Evolutionary conservation across 2,113 vertebrate species (phyloP).

Genomic region (Numida meleagris): DNA sequence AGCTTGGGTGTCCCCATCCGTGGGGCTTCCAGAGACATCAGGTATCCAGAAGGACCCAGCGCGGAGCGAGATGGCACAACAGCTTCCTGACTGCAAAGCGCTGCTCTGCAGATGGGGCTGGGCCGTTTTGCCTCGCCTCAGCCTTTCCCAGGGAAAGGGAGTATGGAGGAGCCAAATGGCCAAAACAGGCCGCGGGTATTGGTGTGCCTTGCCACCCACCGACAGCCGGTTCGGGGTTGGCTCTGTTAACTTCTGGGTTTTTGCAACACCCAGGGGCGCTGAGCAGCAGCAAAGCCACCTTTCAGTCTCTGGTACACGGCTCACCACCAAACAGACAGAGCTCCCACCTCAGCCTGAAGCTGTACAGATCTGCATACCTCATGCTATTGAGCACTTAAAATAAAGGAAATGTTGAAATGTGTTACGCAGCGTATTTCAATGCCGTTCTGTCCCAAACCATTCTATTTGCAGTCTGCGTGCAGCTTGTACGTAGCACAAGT

Average conservation of each 20-base stretch:
- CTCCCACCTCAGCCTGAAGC: background rate
- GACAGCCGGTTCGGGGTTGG: background rate
- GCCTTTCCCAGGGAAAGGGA: background rate
- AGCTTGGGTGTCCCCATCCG: no score
- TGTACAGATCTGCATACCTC: background rate
- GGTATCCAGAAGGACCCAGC: no score
- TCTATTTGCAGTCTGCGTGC: background rate
- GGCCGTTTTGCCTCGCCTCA: no score
- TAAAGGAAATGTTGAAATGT: background rate
- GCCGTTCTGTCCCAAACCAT: background rate
- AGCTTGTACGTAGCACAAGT: background rate
- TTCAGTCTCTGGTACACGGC: background rate
- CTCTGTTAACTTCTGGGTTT: background rate
- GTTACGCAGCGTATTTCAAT: background rate
- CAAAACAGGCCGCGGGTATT: no score
- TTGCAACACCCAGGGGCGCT: background rate
- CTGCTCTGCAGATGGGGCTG: no score
- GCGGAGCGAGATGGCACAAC: no score
- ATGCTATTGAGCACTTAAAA: background rate
- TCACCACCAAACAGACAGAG: accelerated
- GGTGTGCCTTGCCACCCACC: background rate
- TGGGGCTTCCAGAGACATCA: no score
- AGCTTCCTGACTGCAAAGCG: background rate
- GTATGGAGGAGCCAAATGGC: background rate
- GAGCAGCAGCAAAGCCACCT: background rate